Conservation (phyloP, 2,888 invertebrate species). For the Philaethria dido region DNA sequence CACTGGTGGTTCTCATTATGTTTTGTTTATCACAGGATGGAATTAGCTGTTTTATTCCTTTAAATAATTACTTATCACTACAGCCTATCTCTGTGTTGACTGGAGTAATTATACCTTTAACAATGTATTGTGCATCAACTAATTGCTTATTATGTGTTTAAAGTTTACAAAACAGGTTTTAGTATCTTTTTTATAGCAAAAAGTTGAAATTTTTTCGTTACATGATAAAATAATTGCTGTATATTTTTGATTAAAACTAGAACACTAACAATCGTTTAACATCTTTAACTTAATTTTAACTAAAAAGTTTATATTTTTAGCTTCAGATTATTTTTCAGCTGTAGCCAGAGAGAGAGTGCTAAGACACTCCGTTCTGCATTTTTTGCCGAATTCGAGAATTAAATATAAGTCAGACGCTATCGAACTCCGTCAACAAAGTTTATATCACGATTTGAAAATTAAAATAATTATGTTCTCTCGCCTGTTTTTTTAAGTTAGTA, state of each 20-base stretch:
- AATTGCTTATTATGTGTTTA: not conserved
- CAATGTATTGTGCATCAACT: slow-evolving; percentile 7
- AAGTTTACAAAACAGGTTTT: not conserved
- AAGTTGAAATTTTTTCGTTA: not conserved
- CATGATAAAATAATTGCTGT: not conserved
- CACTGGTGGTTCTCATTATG: slow-evolving; percentile 9
- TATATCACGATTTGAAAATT: not conserved
- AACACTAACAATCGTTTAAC: too few species aligned
- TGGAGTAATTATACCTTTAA: slow-evolving; percentile 11
- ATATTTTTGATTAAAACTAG: too few species aligned
- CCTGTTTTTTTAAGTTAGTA: not conserved
- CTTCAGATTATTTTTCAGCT: too few species aligned
- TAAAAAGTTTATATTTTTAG: not conserved
- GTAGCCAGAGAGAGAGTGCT: too few species aligned
- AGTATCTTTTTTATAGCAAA: not conserved
- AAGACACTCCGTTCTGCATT: too few species aligned
- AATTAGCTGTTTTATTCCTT: slow-evolving; percentile 19
- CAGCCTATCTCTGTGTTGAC: slow-evolving; percentile 13
- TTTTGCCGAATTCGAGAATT: too few species aligned
- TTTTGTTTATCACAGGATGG: not conserved
- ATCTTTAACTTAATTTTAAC: not conserved
- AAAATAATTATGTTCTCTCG: not conserved
- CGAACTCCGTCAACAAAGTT: too few species aligned
- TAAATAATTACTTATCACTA: slow-evolving; percentile 20
- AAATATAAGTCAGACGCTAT: too few species aligned